Evolutionary conservation across 2,113 vertebrate genomes (phyloP), one percentile per base, ranked within the genome.

Genomic region (Dicrurus megarhynchus): DNA sequence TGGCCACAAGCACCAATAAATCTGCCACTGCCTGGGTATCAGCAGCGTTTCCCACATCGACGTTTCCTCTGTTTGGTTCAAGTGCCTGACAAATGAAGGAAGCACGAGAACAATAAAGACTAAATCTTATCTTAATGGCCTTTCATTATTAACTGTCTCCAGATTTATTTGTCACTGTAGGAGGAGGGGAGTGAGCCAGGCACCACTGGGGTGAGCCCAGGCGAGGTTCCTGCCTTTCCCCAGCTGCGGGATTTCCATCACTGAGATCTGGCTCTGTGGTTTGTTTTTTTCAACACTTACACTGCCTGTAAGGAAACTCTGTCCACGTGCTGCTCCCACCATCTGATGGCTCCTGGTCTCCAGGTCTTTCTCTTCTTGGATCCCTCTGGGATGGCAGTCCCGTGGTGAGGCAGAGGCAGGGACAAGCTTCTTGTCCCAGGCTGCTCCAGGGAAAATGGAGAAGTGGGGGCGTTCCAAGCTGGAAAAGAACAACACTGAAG

Each of bases 91-190:
- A 92, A 92, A 81, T 47, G 80, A 76, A 26, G 44, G 73, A 42
- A 89, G n/a, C 69, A 46, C 0, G 0, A 75, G 83, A 91, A 92
- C 22, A 47, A 56, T 78, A 64, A 92, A 77, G 93, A 75, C 87
- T 92, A 88, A 94, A 90, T 95, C 91, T 95, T 91, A 87, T 84
- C 87, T 91, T 91, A 89, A 89, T 90, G 60, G 81, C 69, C 84
- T 64, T 81, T 83, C 82, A 91, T 95, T 84, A 81, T 93, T 78
- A 92, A 95, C 73, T 64, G 87, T 78, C 92, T 84, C 44, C 74
- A 89, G 73, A 33, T 94, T 91, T 87, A 91, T 91, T 78, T 75
- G 47, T 78, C 73, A 16, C 56, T 87, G 35, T 26, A 26, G 68
- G 42, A 80, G 18, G 26, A 26, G 61, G 28, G 15, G 30, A 59